Evolutionary conservation across 2,888 invertebrate species (phyloP), one percentile per base, ranked within the genome.

Genomic region (Nasonia oneida): DNA sequence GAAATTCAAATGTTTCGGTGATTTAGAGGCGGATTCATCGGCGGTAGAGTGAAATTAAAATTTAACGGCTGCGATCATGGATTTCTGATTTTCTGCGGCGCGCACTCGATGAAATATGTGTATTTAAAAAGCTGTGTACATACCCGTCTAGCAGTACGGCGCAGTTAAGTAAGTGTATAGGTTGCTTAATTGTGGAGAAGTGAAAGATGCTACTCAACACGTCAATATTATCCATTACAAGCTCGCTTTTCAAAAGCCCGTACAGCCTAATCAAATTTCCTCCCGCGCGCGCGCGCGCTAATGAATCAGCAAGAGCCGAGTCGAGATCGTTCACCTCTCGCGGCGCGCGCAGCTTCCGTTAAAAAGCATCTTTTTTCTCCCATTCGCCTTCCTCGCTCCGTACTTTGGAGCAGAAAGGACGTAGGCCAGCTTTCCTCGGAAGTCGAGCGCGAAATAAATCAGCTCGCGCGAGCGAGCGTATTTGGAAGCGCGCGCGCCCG

Each of bases 361-460:
- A 61, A 76, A 61, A 57, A 76, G 29, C 61, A 3, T 37, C 61
- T n/a, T 39, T 61, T 61, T 37, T 33, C 47, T 8, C 29, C 29
- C 47, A 53, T 75, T 18, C 12, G 2, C 29, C 29, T 74, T 80
- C 80, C 61, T 33, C 57, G 61, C 50, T 61, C 61, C 12, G 14
- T 81, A 42, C 73, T 42, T 74, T 71, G 2, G n/a, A 33, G 18
- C 50, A 71, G 39, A 71, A 71, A 71, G 39, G 71, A 39, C 39
- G 39, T 18, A 71, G 39, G 67, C 29, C 23, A 70, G 67, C 79
- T 84, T 84, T 86, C 77, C 71, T 86, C 84, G 77, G 67, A 84
- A 71, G 81, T 81, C 83, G 71, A 29, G 33, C 61, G 61, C 61
- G 50, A 61, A 79, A 82, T 88, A 84, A 81, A 85, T 82, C 85